These are phyloP conservation scores for Athetis lepigone DNA, from an alignment of 2,888 invertebrate genomes.

Conservation along the genomic window DNA sequence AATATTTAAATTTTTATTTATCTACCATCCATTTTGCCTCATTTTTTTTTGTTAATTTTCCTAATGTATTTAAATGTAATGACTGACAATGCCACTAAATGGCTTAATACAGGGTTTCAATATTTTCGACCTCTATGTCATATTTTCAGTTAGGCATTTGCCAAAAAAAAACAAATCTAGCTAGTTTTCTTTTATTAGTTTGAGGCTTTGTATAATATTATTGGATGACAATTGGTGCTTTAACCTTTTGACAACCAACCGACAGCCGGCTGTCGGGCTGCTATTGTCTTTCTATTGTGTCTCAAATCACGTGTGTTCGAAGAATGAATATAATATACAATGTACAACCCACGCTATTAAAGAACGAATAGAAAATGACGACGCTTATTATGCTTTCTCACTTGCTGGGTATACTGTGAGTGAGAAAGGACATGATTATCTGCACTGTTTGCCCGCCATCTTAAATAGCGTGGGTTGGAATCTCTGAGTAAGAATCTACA, in stretches of 20 bases:
- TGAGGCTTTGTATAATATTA: slow-evolving; percentile 22
- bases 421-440: not conserved
- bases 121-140: slow-evolving; percentile 6
- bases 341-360: not conserved
- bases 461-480: not conserved
- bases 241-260: slow-evolving; percentile 10
- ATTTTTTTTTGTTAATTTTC: slow-evolving; percentile 1
- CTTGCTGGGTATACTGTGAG: not conserved
- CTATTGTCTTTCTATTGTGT: too few relatives aligned
- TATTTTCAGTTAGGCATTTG: slow-evolving; percentile 24
- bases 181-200: slow-evolving; percentile 11
- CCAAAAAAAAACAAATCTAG: slow-evolving; percentile 42
- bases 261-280: too few relatives aligned
- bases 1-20: slow-evolving; percentile 1
- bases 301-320: too few relatives aligned
- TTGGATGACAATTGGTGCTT: slow-evolving; percentile 30
- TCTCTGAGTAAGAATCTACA: slow-evolving; percentile 19
- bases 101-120: not conserved
- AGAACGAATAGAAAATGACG: not conserved
- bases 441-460: not conserved
- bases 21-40: not conserved
- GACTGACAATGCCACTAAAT: slow-evolving; percentile 19
- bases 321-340: not conserved
- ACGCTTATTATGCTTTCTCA: not conserved
- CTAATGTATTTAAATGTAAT: slow-evolving; percentile 12